Conservation (phyloP, 2,797 vertebrate species). For the Paguma larvata region DNA sequence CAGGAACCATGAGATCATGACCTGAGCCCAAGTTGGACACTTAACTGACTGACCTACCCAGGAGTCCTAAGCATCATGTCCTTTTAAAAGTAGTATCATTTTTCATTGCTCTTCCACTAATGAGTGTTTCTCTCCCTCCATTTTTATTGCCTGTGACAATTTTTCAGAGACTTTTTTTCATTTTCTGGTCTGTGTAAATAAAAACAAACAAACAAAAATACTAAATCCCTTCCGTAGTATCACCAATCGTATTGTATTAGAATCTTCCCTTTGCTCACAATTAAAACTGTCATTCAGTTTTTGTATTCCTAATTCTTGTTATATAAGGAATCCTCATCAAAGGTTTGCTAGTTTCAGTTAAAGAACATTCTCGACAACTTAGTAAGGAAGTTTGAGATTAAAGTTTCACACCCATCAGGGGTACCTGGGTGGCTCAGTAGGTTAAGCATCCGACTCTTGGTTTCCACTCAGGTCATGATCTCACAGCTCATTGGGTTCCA, state of each 20-base stretch:
- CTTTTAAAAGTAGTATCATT: background rate
- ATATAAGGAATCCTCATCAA: background rate
- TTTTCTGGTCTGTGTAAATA: slow-evolving; percentile 33
- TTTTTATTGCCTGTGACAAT: background rate
- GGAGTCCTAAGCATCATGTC: too few species aligned
- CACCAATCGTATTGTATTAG: background rate
- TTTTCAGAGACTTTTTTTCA: slow-evolving; percentile 2
- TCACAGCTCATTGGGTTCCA: too few species aligned
- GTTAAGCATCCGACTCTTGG: too few species aligned
- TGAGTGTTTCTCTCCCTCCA: background rate
- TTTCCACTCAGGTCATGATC: too few species aligned
- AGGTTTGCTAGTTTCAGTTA: background rate
- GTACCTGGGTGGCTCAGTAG: background rate
- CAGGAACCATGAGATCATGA: too few species aligned
- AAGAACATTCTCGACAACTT: slow-evolving; percentile 11
- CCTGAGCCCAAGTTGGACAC: too few species aligned
- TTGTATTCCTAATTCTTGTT: background rate
- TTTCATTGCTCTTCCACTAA: background rate
- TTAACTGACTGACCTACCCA: too few species aligned
- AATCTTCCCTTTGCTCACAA: background rate
- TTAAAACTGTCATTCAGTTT: slow-evolving; percentile 16
- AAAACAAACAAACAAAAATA: background rate
- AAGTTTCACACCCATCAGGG: background rate
- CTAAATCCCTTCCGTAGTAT: background rate
- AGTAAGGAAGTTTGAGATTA: slow-evolving; percentile 1